Conservation (phyloP, 2,888 invertebrate species). For the Drosophila quinaria region DNA sequence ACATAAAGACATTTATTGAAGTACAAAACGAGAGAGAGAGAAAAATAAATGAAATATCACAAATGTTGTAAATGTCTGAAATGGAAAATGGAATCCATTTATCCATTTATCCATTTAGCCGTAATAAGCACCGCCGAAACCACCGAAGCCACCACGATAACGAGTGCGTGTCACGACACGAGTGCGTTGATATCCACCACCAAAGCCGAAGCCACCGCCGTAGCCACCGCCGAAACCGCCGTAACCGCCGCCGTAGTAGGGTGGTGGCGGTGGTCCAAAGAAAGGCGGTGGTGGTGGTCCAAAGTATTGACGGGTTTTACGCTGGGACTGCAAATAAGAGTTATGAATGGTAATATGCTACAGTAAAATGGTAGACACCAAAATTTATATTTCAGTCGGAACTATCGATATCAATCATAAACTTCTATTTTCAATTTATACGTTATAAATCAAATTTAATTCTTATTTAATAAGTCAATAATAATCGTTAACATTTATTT, state of each 20-base stretch:
- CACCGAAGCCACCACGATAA: conserved; percentile 60
- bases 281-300: conserved; percentile 66
- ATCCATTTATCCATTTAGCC: conserved; percentile 54
- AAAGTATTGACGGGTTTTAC: conserved; percentile 74
- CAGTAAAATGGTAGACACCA: too few species aligned
- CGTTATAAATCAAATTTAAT: too few species aligned
- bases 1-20: conserved; percentile 63
- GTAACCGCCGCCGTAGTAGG: conserved; percentile 49
- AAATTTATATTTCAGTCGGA: too few species aligned
- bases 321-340: too few species aligned
- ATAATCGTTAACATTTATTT: too few species aligned
- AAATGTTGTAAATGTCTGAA: conserved; percentile 26
- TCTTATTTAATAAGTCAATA: too few species aligned
- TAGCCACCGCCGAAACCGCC: conserved; percentile 51
- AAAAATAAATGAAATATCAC: conserved; percentile 61
- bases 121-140: conserved; percentile 56
- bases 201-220: conserved; percentile 49
- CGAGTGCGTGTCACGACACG: conserved; percentile 75
- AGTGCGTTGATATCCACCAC: conserved; percentile 52
- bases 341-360: too few species aligned
- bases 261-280: conserved; percentile 62
- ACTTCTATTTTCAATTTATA: too few species aligned
- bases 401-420: too few species aligned
- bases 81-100: conserved; percentile 19
- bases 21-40: conserved; percentile 19